Base-by-base conservation (phyloP, 2,797 vertebrate species). In the Amazona finschi region DNA sequence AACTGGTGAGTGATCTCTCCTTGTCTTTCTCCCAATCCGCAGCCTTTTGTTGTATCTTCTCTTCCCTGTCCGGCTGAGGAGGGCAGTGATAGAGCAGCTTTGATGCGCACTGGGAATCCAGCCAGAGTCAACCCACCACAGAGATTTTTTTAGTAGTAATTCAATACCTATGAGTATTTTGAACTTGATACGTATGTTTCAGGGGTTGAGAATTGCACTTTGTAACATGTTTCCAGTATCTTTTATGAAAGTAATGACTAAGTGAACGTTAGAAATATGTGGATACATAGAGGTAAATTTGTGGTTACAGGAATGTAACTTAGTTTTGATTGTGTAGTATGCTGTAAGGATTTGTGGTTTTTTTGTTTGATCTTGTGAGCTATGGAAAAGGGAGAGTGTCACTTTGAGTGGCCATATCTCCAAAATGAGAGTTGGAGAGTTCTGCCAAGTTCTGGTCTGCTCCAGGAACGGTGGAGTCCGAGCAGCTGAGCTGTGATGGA, bases 21-120 rank as follows among this genome's bases (percentile, higher is more conserved):
- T 4, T 61, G 38, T 28, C 49, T 6, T 65, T 76, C 11, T 24
- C 41, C 72, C 0, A 2, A 38, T 19, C 18, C 8, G 4, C 0
- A 71, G 9, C 44, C 7, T 53, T 58, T 39, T 2, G 2, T 58
- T 9, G 1, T 24, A 1, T 81, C 65, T 19, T 53, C 15, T 77
- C 7, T 66, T 27, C 22, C 20, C 15, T 8, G 5, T 8, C 46
- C 8, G 18, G 22, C 6, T 50, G 25, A 80, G 43, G 47, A 58
- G 15, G 22, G 31, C 14, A 70, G 9, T 28, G 57, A 20, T 5
- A 36, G 13, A 80, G 47, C 0, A 1, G 46, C 43, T 83, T 62
- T 24, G 55, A 28, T 76, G 69, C 15, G 25, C 8, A 15, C 4
- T 43, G 18, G 46, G 36, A 3, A 1, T 55, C 41, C 36, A 67